Evolutionary conservation across 1,140 invertebrate genomes (phyloP).

Genomic region (Psix sp.): DNA sequence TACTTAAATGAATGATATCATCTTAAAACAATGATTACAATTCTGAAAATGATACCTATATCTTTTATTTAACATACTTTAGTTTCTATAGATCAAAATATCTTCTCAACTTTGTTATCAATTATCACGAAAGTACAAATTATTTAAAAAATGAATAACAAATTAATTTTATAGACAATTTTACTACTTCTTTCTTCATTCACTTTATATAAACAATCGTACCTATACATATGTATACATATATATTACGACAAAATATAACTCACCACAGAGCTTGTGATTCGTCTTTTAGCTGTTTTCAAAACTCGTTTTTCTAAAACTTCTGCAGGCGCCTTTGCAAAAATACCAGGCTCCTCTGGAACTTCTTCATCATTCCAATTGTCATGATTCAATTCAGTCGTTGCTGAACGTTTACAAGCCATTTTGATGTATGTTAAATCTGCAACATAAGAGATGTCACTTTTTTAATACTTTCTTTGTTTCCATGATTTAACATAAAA

Average conservation of each 20-base stretch:
- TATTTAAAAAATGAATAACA: no score
- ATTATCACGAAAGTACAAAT: no score
- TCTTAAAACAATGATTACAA: no score
- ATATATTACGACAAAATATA: conserved; percentile 18
- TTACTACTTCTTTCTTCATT: no score
- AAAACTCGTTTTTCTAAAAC: conserved; percentile 86
- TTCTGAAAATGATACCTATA: no score
- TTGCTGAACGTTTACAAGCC: conserved; percentile 86
- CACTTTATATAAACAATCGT: conserved; percentile 39
- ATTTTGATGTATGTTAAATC: conserved; percentile 73
- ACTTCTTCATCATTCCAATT: conserved; percentile 94
- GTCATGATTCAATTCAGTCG: conserved; percentile 88
- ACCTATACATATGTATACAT: conserved; percentile 16
- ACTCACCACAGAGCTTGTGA: conserved; percentile 51
- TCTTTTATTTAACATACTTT: no score
- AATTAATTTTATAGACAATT: no score
- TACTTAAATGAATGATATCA: no score
- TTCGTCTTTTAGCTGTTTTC: conserved; percentile 85
- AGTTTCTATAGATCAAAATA: no score
- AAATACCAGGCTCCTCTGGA: conserved; percentile 85
- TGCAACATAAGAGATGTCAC: background rate
- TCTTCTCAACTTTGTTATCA: no score
- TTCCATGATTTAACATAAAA: no score
- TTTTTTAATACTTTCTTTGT: no score
- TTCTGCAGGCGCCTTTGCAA: conserved; percentile 83